Base-by-base conservation (phyloP, 2,113 vertebrate species). In the Silurus meridionalis region DNA sequence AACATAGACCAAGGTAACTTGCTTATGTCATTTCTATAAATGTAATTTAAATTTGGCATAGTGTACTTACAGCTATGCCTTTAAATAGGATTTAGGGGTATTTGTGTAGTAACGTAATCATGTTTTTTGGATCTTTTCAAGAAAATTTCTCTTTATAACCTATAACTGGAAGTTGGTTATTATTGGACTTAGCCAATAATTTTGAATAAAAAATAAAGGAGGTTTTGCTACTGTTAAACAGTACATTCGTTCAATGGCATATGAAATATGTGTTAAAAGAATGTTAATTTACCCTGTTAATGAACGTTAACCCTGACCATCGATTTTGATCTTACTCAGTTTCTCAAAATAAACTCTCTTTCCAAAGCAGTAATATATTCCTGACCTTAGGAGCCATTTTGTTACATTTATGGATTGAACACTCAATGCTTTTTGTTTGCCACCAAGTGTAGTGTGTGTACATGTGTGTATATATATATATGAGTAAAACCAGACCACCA, bases 401-500 rank as follows among this genome's bases (percentile, higher is more conserved):
- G 58, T 63, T 28, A 77, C 61, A 46, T 61, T 46, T 80, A 66
- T 89, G 8, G 58, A 80, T 84, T 75, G 13, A 67, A 63, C 37
- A 64, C 11, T 46, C 37, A 81, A 28, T 72, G 55, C 25, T 85
- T 87, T 83, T 52, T 87, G 82, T 48, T 80, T 83, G 63, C 17
- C 46, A 60, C 57, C 10, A 61, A 58, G 46, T 21, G 64, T 86
- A 80, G 17, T 53, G 74, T 21, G 28, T 53, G 25, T 14, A 28
- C 46, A 25, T 79, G 77, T 37, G 55, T 58, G 8, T 57, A 57
- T 61, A 46, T 57, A 5, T 66, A n/a, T 50, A 8, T 75, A 52
- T 74, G 75, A 87, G 64, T 28, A 28, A 23, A 75, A 84, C 28
- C 63, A 83, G 75, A 67, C 28, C 74, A 67, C 64, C 28, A 79